Conservation (phyloP, 2,888 invertebrate genomes). For the Ophioninae sp. region DNA sequence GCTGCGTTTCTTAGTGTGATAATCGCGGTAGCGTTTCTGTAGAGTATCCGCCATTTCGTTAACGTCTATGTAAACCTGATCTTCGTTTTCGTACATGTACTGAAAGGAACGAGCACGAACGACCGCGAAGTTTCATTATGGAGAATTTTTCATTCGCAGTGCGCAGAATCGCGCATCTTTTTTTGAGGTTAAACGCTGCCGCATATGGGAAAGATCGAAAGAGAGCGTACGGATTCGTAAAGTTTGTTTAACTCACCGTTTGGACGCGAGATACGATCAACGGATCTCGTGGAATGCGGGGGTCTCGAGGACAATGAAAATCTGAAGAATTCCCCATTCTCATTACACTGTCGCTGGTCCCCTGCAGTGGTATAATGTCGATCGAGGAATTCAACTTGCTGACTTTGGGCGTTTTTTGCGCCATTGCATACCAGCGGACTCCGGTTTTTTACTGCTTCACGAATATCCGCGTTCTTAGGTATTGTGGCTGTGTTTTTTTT, state of each 20-base stretch:
- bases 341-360: conserved; percentile 73
- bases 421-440: conserved; percentile 3
- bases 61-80: conserved; percentile 91
- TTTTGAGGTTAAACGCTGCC: conserved; percentile 16
- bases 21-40: conserved; percentile 89
- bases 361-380: conserved; percentile 79
- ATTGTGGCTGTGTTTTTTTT: background rate
- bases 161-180: background rate
- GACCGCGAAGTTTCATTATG: background rate
- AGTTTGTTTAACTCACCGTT: conserved; percentile 75
- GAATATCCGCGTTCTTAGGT: background rate
- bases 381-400: conserved; percentile 77
- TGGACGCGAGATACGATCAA: conserved; percentile 82
- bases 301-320: conserved; percentile 49
- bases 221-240: background rate
- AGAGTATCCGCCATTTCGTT: conserved; percentile 92
- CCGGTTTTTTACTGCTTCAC: background rate
- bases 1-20: conserved; percentile 89
- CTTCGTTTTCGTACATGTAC: conserved; percentile 91
- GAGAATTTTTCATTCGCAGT: background rate
- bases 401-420: conserved; percentile 73
- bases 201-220: background rate
- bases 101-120: conserved; percentile 71
- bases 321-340: conserved; percentile 52
- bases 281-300: conserved; percentile 78